Base-by-base conservation (phyloP, 2,113 vertebrate genomes). In the Pygoscelis adeliae region DNA sequence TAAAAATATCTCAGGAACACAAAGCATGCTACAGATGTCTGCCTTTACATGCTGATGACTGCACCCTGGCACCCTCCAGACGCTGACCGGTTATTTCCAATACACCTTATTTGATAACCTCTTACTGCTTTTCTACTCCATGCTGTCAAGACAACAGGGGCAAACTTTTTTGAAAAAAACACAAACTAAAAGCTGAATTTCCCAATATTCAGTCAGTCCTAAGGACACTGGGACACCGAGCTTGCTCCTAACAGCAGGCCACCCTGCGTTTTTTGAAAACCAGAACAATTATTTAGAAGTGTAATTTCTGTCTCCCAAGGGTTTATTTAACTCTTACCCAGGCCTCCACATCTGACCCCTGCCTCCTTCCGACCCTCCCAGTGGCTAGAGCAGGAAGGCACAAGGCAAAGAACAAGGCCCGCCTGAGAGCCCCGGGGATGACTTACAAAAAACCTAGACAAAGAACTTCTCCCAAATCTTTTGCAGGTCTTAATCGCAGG, bases 1-100 rank as follows among this genome's bases (percentile, higher is more conserved):
- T 89, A 96, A 96, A 93, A 97, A 73, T 69, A 96, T 94, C 90
- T 69, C 84, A 88, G 95, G 93, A 97, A 97, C 87, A 87, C 89
- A 38, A 97, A 76, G 82, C 93, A 97, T 96, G 49, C 91, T 79
- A 42, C 70, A 87, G 65, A 91, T 82, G 65, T 93, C 87, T 93
- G 93, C 52, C 89, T 92, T 87, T 42, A 81, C 77, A 34, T 25
- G 83, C 83, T 84, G 72, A 17, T 52, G 76, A 40, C 83, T 44
- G 46, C 89, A 42, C 6, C 34, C 34, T 21, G 9, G 77, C 77
- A 93, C 73, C 44, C 63, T 82, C 69, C 87, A 83, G 91, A 78
- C 8, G 1, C 34, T 89, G 87, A 74, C 56, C 29, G 0, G 6
- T 71, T 67, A 63, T 69, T 91, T 85, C 63, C 82, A 93, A 88